These are phyloP conservation scores for Platynereis dumerilii DNA, from an alignment of 2,888 invertebrate genomes.

Conservation along the genomic window DNA sequence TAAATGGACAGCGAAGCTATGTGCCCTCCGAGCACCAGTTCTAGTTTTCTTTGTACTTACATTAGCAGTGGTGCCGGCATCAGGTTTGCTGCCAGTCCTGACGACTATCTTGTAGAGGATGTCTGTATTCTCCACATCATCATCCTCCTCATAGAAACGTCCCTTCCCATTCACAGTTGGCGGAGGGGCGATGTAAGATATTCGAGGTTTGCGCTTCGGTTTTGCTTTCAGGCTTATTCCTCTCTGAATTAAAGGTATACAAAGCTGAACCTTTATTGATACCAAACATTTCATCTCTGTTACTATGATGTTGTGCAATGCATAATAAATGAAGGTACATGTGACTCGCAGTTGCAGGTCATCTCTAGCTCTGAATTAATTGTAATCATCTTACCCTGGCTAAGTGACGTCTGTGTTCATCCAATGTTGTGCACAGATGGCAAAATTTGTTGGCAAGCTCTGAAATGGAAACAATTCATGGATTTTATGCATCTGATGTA, in stretches of 20 bases:
- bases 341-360: too few relatives aligned
- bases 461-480: slow-evolving; percentile 30
- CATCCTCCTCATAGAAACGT: slow-evolving; percentile 36
- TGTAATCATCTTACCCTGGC: slow-evolving; percentile 28
- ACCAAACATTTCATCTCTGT: too few relatives aligned
- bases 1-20: too few relatives aligned
- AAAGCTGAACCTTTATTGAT: too few relatives aligned
- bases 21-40: too few relatives aligned
- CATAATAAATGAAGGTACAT: too few relatives aligned
- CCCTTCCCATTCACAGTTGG: slow-evolving; percentile 42
- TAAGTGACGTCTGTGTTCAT: slow-evolving; percentile 50
- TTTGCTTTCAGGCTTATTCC: slow-evolving; percentile 26
- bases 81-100: slow-evolving; percentile 44
- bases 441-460: slow-evolving; percentile 47
- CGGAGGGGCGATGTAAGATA: slow-evolving; percentile 48
- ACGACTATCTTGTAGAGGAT: slow-evolving; percentile 50
- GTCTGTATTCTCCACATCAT: slow-evolving; percentile 34
- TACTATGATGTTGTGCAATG: too few relatives aligned
- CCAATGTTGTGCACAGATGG: slow-evolving; percentile 54
- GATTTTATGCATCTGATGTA: neutral
- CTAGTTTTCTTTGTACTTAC: too few relatives aligned
- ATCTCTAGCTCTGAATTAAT: too few relatives aligned
- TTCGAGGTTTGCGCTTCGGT: slow-evolving; percentile 41
- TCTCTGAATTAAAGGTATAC: slow-evolving; percentile 16
- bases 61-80: slow-evolving; percentile 50